Evolutionary conservation across 2,113 vertebrate genomes (phyloP).

Genomic region (Rhinoptilus africanus): DNA sequence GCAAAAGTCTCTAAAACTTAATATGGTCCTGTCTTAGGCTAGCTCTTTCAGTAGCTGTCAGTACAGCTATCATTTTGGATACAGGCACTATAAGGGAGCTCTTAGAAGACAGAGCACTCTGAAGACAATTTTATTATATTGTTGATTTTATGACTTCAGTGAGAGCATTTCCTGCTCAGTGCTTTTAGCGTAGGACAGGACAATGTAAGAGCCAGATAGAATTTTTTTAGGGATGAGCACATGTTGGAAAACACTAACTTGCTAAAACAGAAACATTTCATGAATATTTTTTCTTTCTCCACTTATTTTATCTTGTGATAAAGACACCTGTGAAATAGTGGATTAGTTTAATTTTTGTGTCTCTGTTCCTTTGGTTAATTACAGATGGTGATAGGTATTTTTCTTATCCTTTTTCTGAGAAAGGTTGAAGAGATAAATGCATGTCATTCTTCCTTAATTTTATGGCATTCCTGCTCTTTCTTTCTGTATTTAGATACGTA

Average conservation of each 20-base stretch:
- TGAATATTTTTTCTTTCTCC: not conserved
- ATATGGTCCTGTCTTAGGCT: not conserved
- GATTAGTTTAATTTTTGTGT: not conserved
- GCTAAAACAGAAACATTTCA: not conserved
- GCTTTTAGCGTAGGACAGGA: not conserved
- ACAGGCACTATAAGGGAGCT: not conserved
- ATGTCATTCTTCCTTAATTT: not conserved
- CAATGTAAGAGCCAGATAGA: not conserved
- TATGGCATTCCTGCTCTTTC: not conserved
- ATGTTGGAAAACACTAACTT: not conserved
- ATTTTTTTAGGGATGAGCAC: rapidly evolving
- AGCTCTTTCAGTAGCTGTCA: not conserved
- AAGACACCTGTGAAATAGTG: not conserved
- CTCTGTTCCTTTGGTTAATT: not conserved
- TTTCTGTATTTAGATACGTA: not conserved
- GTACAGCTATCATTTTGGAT: not conserved
- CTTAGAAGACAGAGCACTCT: not conserved
- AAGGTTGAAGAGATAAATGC: not conserved
- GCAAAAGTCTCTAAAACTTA: not conserved
- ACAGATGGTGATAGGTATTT: not conserved
- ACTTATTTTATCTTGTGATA: not conserved
- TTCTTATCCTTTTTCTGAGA: not conserved
- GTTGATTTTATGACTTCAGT: not conserved
- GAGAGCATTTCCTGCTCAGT: not conserved
- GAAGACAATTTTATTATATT: not conserved